Base-by-base conservation (phyloP, 2,888 invertebrate species). In the Physocephala rufipes region DNA sequence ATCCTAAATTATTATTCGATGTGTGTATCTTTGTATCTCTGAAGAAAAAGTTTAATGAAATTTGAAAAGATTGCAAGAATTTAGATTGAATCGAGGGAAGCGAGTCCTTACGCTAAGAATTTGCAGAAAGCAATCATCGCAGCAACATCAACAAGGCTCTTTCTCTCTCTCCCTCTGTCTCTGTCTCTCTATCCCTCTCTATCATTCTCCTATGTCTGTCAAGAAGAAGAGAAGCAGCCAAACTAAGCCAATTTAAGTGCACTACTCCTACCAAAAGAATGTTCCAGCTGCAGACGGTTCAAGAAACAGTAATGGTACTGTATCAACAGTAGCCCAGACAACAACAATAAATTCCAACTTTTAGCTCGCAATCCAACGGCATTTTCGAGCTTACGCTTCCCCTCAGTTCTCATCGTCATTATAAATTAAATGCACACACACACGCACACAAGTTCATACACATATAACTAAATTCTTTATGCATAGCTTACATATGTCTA, bases 361-460 rank as follows among this genome's bases (percentile, higher is more conserved):
- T 73, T 64, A 73, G 71, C 73, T 73, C 71, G 74, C 71, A 72
- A 67, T 73, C 72, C 67, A 73, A 72, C 73, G 72, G 72, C 68
- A 67, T 73, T 73, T 71, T 63, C 66, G 53, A 51, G 67, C 69
- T 64, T 61, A 71, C 71, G 55, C 63, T 26, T 43, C 49, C 64
- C 67, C 62, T 62, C 45, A 63, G 59, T n/a, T n/a, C n/a, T n/a
- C n/a, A n/a, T 55, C 69, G 49, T 12, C 47, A 61, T 61, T 36
- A 61, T 68, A 62, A 61, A 68, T 51, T 49, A 58, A 36, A 64
- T 59, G 69, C 19, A 28, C 36, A 70, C 45, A 58, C 15, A 55
- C 63, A 68, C 21, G 19, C 4, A 15, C 15, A n/a, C 43, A n/a
- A 65, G 16, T 26, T 43, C n/a, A 53, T 21, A 53, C 19, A 19